Conservation (phyloP, 2,888 invertebrate genomes). For the Urechis unicinctus region DNA sequence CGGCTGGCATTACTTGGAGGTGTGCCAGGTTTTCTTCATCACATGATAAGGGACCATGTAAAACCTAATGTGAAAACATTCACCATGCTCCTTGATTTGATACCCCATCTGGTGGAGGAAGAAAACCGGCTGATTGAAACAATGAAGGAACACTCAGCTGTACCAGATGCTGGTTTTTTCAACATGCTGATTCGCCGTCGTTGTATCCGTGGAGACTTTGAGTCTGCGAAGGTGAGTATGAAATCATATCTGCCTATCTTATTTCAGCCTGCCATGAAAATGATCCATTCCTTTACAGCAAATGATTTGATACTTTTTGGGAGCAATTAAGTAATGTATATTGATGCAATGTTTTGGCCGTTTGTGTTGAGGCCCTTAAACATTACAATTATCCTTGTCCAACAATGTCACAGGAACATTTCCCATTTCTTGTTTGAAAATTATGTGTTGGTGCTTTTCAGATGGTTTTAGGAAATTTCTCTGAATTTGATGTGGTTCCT, state of each 20-base stretch:
- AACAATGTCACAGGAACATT: too few relatives aligned
- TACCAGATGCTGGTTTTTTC: constrained; percentile 74
- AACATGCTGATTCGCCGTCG: constrained; percentile 80
- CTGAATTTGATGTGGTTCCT: constrained; percentile 22
- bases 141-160: constrained; percentile 55
- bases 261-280: background rate
- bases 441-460: too few relatives aligned
- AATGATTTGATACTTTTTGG: too few relatives aligned
- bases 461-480: constrained; percentile 51
- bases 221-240: constrained; percentile 60
- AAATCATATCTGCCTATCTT: background rate
- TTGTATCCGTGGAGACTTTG: constrained; percentile 55
- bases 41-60: constrained; percentile 65
- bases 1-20: constrained; percentile 68
- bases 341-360: too few relatives aligned
- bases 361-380: too few relatives aligned
- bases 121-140: constrained; percentile 64
- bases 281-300: background rate
- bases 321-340: too few relatives aligned
- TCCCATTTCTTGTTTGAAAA: too few relatives aligned
- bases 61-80: constrained; percentile 73
- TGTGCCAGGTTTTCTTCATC: constrained; percentile 64
- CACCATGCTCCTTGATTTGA: constrained; percentile 67
- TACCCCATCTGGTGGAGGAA: constrained; percentile 62
- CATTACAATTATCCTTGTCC: too few relatives aligned